Evolutionary conservation across 1,140 invertebrate genomes (phyloP).

Genomic region (Maconellicoccus hirsutus): DNA sequence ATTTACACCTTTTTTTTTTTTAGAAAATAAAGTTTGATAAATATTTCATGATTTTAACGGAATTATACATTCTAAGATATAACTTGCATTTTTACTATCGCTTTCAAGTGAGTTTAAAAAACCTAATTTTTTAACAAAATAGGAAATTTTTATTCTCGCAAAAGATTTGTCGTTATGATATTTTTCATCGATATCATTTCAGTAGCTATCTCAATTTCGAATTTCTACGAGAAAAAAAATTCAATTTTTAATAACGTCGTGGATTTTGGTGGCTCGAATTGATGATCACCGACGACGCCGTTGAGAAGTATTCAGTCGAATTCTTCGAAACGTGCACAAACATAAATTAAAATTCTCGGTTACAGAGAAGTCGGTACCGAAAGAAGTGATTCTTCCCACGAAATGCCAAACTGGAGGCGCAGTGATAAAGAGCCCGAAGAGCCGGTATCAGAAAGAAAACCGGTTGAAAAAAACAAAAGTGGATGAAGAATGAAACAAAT

Average conservation of each 20-base stretch:
- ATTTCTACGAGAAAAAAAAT: neutral
- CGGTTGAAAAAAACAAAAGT: conserved; percentile 18
- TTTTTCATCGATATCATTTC: too few relatives aligned
- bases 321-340: conserved; percentile 12
- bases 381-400: conserved; percentile 22
- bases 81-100: too few relatives aligned
- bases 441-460: conserved; percentile 21
- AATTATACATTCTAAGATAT: too few relatives aligned
- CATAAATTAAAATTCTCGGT: conserved; percentile 16
- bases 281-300: neutral
- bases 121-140: too few relatives aligned
- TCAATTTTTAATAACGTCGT: neutral
- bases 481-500: conserved; percentile 19
- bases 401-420: conserved; percentile 20
- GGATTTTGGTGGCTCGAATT: neutral
- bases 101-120: too few relatives aligned
- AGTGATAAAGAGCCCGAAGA: conserved; percentile 21
- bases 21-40: too few relatives aligned
- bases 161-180: too few relatives aligned
- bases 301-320: conserved; percentile 12
- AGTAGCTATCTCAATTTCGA: too few relatives aligned
- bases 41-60: too few relatives aligned
- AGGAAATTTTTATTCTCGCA: too few relatives aligned
- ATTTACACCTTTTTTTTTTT: too few relatives aligned
- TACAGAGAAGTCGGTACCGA: conserved; percentile 18